Conservation (phyloP, 2,113 vertebrate genomes). For the Bubo scandiacus region DNA sequence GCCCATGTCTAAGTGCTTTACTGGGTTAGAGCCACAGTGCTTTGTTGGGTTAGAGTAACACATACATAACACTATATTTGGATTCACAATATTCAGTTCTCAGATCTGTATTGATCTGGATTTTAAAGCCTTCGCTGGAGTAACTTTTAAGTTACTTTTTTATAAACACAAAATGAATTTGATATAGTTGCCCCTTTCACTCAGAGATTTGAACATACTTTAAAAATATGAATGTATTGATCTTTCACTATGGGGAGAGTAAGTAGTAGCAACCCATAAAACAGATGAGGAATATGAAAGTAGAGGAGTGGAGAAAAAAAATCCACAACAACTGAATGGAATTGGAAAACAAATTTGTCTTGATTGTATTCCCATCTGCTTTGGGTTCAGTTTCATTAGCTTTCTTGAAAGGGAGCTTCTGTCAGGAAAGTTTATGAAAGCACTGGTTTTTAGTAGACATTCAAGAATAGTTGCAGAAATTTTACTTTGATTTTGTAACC, state of each 20-base stretch:
- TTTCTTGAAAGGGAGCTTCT: slow-evolving; percentile 35
- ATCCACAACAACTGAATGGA: slow-evolving; percentile 2
- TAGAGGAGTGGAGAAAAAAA: slow-evolving; percentile 5
- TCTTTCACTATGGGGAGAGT: slow-evolving; percentile 11
- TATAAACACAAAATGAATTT: slow-evolving; percentile 38
- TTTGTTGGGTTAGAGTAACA: not conserved
- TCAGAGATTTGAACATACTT: slow-evolving; percentile 57
- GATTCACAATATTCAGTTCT: not conserved
- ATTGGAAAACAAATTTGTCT: slow-evolving; percentile 57
- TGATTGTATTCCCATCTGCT: slow-evolving; percentile 57
- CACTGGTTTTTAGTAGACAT: not conserved
- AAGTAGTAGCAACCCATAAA: slow-evolving; percentile 33
- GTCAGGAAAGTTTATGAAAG: slow-evolving; percentile 20
- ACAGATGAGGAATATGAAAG: slow-evolving; percentile 30
- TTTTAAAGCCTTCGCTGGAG: not conserved
- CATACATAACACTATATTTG: not conserved
- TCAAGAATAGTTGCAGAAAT: not conserved
- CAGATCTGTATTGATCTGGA: slow-evolving; percentile 26
- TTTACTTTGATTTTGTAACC: not conserved
- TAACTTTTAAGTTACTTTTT: slow-evolving; percentile 29
- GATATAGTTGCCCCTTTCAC: slow-evolving; percentile 32
- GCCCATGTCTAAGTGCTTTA: not conserved
- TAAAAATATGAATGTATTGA: slow-evolving; percentile 65
- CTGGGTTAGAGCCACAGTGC: not conserved
- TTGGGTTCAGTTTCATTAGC: slow-evolving; percentile 49